Base-by-base conservation (phyloP, 2,888 invertebrate species). In the Drosophila acutilabella region DNA sequence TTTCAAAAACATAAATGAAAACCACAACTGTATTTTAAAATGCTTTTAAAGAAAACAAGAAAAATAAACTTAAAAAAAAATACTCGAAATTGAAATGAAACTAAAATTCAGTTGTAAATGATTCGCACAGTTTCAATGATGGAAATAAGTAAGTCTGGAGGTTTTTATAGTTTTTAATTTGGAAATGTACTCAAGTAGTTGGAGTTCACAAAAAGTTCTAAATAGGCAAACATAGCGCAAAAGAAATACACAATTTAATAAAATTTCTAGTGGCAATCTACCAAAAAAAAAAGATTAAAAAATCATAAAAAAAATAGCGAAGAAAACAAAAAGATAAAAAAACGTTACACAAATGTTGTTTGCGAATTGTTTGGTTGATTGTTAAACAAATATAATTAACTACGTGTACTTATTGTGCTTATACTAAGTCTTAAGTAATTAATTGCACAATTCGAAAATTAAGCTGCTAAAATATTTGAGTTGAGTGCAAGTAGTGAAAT, bases 351-450 rank as follows among this genome's bases (percentile, higher is more conserved):
- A 30, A 67, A 59, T 65, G 86, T 85, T 88, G 79, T 85, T 88
- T 85, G 86, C 80, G 65, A 70, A 78, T 88, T 75, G 80, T 78
- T 88, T 75, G 69, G 74, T 88, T 88, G 70, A 85, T 88, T 83
- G 82, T 83, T 83, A 68, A 78, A 61, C 45, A 74, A 73, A 68
- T 70, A 58, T 58, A 74, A 41, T 67, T 66, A 74, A 64, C 41
- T 47, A 44, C 47, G 57, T 38, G 10, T 20, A 20, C 13, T 33
- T 13, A 36, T 26, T 51, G 61, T 74, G 74, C 64, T 78, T 64
- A 58, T 57, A 26, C 26, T 26, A 30, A 30, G 30, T 30, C 51
- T 66, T 71, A 61, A 66, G 70, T 67, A 62, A 68, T 66, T 23
- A 40, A 77, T 56, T 68, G 83, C 86, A 86, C 74, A 74, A 65